A percentile compares a stretch with the other conserved stretches of the same genome.
phyloP scores from a whole-genome alignment of 2,888 invertebrate genomes.

The Sesia apiformis region DNA sequence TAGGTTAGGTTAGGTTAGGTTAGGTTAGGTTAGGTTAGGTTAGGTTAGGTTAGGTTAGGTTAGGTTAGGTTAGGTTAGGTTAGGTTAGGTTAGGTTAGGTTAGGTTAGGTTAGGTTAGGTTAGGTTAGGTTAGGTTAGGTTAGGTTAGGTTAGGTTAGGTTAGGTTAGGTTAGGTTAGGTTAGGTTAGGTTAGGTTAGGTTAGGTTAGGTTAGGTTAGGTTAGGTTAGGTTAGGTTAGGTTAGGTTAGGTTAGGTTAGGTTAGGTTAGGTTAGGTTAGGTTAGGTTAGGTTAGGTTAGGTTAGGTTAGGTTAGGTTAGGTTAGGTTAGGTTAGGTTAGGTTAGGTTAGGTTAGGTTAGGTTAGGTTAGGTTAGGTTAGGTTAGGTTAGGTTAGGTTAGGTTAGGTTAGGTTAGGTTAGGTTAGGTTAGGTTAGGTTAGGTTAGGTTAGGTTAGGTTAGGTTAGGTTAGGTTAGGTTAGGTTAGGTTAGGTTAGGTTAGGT shows the following conservation, averaged over 20 bases:
- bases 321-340: slow-evolving; percentile 1
- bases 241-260: background rate
- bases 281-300: slow-evolving; percentile 1
- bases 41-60: background rate
- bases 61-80: slow-evolving; percentile 1
- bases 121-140: slow-evolving; percentile 1
- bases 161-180: slow-evolving; percentile 1
- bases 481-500: slow-evolving; percentile 7
- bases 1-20: background rate
- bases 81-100: slow-evolving; percentile 1
- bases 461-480: slow-evolving; percentile 7
- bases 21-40: background rate
- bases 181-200: slow-evolving; percentile 1
- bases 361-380: slow-evolving; percentile 2
- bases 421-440: slow-evolving; percentile 11
- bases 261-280: slow-evolving; percentile 1
- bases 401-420: slow-evolving; percentile 13
- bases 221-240: slow-evolving; percentile 3
- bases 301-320: slow-evolving; percentile 1
- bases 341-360: slow-evolving; percentile 1
- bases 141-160: slow-evolving; percentile 1
- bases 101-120: slow-evolving; percentile 1
- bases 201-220: slow-evolving; percentile 1
- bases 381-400: slow-evolving; percentile 8
- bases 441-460: slow-evolving; percentile 7